Base-by-base conservation (phyloP, 64 coral and sea anemone genomes). In the Stichodactyla mertensii region DNA sequence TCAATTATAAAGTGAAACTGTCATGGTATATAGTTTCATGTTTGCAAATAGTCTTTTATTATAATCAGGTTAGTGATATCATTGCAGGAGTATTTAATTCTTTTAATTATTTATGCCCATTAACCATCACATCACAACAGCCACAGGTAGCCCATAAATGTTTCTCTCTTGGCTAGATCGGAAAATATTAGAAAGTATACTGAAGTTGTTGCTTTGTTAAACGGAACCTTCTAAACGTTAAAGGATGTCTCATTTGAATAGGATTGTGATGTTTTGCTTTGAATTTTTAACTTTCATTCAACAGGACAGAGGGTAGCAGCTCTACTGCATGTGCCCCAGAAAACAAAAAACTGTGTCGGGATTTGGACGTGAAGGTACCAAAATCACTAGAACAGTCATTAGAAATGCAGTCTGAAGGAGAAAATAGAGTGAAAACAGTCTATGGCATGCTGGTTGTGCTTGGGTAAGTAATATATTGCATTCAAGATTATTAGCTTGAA, bases 361-460 rank as follows among this genome's bases (percentile, higher is more conserved):
- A 81, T 53, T 53, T 51, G 26, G 78, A 53, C 6, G 20, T 81
- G 31, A 53, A 81, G 51, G 78, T 22, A 81, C 6, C 78, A 28
- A 23, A 81, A 23, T 74, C 78, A 81, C 6, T 53, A 81, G 4
- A 52, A 19, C 12, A 52, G 18, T 53, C 31, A 54, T 28, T 52
- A 16, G 51, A 52, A 81, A 10, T 55, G 54, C 31, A 1, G n/a
- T 20, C 7, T 0, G 19, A 53, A 81, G 20, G 6, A 9, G 53
- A 16, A 1, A 26, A 26, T n/a, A 26, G 6, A 27, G 69, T n/a
- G 15, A 55, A 81, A 81, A 90, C 71, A 18, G 64, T 83, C 28
- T 92, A 92, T 13, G 90, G 90, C 28, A 86, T 79, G 60, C 90
- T 92, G 6, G 78, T 92, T 15, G 90, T 92, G 24, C 85, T 92